Conservation (phyloP, 2,113 vertebrate genomes). For the Ploceus nigricollis region DNA sequence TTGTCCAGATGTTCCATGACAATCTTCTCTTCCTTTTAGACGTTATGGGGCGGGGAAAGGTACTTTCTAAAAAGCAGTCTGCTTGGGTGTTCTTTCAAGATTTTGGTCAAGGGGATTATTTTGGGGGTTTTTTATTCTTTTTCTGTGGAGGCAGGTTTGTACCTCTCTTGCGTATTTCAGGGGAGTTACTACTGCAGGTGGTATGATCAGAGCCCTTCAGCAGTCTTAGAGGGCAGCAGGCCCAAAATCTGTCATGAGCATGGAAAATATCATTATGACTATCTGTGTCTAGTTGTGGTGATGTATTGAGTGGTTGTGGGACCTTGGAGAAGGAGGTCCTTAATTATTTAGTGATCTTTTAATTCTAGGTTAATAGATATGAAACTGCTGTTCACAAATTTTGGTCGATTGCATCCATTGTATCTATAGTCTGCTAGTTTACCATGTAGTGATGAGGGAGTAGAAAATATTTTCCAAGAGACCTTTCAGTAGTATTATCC, state of each 20-base stretch:
- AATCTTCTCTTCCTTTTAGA: background rate
- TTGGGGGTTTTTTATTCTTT: background rate
- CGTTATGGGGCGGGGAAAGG: accelerated
- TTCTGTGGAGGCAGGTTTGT: background rate
- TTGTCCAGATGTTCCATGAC: background rate
- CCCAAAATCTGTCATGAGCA: background rate
- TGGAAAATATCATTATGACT: background rate
- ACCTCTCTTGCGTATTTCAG: background rate
- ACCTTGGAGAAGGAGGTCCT: background rate
- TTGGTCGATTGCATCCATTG: background rate
- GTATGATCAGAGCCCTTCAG: background rate
- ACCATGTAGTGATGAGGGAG: background rate
- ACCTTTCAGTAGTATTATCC: background rate
- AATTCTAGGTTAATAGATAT: background rate
- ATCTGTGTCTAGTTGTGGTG: background rate
- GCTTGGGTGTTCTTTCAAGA: background rate
- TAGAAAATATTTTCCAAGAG: background rate
- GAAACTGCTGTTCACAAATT: background rate
- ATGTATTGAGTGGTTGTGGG: background rate
- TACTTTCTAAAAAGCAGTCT: background rate
- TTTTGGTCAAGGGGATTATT: background rate
- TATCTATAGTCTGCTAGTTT: background rate
- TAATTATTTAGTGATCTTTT: background rate
- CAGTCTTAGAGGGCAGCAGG: background rate
- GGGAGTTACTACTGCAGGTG: background rate